Evolutionary conservation across 2,888 invertebrate genomes (phyloP).

Genomic region (Protonemura montana): DNA sequence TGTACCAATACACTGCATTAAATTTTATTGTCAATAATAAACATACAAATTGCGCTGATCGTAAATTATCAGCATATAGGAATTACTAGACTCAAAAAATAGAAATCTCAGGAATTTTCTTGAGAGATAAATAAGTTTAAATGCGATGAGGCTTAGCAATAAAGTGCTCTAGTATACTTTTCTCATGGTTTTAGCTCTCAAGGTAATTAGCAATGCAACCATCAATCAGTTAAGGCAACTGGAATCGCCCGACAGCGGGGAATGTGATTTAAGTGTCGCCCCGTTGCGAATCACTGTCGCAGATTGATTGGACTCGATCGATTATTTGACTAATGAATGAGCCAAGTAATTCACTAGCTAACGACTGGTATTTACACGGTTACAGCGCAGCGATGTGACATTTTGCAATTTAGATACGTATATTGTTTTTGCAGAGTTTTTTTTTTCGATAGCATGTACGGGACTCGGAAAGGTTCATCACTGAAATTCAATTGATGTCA

Average conservation of each 20-base stretch:
- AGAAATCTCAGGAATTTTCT: no score
- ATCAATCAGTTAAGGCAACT: background rate
- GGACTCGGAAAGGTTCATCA: background rate
- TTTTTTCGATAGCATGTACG: background rate
- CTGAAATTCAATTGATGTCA: background rate
- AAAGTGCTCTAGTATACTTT: no score
- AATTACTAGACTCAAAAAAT: no score
- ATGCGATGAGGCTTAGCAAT: no score
- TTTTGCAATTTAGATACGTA: background rate
- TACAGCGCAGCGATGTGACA: background rate
- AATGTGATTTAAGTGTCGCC: background rate
- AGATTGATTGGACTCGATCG: background rate
- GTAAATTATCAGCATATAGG: no score
- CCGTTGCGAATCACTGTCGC: background rate
- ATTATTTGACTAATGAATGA: conserved; percentile 4
- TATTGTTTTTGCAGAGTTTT: background rate
- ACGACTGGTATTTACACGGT: background rate
- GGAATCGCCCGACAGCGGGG: background rate
- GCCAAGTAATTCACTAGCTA: background rate
- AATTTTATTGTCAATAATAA: no score
- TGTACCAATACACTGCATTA: no score
- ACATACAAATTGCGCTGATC: no score
- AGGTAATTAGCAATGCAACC: background rate
- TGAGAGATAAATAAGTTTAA: no score
- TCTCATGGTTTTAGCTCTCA: no score